phyloP scores from a whole-genome alignment of 2,888 invertebrate species.

The Anticlea derivata region DNA sequence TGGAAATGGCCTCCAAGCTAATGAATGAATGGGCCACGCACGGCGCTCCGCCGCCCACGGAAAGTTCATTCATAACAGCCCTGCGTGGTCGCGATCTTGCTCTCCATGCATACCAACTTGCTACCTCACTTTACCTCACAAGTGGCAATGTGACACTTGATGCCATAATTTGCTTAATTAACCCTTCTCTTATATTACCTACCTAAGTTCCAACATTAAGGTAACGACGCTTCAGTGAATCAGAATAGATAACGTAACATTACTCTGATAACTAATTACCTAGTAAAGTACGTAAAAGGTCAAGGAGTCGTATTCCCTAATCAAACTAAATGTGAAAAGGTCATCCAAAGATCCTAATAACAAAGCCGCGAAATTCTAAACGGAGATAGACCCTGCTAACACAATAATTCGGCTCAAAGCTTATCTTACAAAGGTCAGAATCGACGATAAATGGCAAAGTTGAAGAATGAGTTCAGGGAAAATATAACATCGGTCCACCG shows the following conservation, averaged over 20 bases:
- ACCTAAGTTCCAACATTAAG: not conserved
- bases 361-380: constrained; percentile 34
- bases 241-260: too few relatives aligned
- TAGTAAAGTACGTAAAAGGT: constrained; percentile 26
- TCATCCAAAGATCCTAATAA: constrained; percentile 26
- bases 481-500: constrained; percentile 47
- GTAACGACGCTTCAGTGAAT: not conserved
- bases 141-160: constrained; percentile 28
- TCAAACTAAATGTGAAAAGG: constrained; percentile 45
- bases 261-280: constrained; percentile 7
- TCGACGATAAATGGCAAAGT: constrained; percentile 73
- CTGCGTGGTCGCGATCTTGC: constrained; percentile 67
- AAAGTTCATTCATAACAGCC: constrained; percentile 75
- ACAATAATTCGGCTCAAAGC: constrained; percentile 57
- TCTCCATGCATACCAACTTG: constrained; percentile 64
- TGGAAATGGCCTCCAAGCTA: constrained; percentile 76
- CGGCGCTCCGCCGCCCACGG: constrained; percentile 68
- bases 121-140: constrained; percentile 42
- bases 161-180: constrained; percentile 4
- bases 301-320: constrained; percentile 24
- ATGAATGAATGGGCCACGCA: constrained; percentile 76
- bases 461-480: constrained; percentile 51
- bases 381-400: constrained; percentile 36
- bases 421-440: constrained; percentile 64
- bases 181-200: constrained; percentile 2